Conservation (phyloP, 2,113 vertebrate species). For the Desmodus rotundus region DNA sequence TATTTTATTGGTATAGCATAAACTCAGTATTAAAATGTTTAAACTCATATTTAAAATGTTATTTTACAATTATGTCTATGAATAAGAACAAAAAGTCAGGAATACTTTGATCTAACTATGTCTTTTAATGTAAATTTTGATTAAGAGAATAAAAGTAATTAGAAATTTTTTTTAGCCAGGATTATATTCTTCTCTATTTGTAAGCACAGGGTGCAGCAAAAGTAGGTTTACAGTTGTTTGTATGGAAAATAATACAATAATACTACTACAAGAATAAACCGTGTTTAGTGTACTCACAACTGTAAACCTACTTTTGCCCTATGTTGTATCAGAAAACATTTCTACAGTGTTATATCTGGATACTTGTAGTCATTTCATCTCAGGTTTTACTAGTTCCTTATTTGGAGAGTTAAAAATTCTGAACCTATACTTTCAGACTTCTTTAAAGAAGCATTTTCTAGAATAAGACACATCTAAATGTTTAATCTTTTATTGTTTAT, state of each 20-base stretch:
- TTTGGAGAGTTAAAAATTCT: constrained; percentile 34
- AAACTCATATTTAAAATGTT: constrained; percentile 7
- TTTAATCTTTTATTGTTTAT: neutral
- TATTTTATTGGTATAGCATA: constrained; percentile 9
- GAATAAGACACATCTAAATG: neutral
- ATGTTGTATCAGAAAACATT: neutral
- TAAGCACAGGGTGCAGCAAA: neutral
- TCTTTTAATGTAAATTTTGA: neutral
- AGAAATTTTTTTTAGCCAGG: constrained; percentile 20
- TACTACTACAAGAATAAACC: neutral
- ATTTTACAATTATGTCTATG: neutral
- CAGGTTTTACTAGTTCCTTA: neutral
- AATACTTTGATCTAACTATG: neutral
- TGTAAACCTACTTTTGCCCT: neutral
- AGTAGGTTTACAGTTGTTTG: neutral
- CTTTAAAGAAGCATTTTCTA: constrained; percentile 26
- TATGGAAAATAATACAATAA: neutral
- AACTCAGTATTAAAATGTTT: neutral
- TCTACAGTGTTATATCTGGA: neutral
- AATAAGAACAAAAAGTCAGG: constrained; percentile 11
- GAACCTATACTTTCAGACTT: constrained; percentile 11
- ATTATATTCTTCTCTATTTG: constrained; percentile 10
- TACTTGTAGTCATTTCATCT: constrained; percentile 24
- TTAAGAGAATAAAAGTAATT: neutral
- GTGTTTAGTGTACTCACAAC: neutral